These are phyloP conservation scores for Tamias sibiricus DNA, from an alignment of 2,113 vertebrate species.

Conservation along the genomic window DNA sequence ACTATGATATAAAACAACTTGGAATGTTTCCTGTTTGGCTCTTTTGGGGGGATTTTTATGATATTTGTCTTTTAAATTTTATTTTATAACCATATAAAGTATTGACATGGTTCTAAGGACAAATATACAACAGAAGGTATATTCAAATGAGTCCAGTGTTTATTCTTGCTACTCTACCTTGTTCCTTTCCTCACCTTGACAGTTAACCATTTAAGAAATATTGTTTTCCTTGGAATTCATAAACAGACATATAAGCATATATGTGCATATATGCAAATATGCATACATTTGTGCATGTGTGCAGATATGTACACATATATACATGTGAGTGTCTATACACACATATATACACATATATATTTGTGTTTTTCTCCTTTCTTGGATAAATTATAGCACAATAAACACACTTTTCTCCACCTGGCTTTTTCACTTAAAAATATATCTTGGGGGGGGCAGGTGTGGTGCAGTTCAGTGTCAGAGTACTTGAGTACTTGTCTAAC, in stretches of 20 bases:
- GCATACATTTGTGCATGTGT: not conserved
- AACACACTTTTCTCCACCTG: not conserved
- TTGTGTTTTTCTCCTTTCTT: not conserved
- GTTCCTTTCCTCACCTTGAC: not conserved
- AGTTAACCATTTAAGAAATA: not conserved
- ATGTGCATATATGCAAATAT: not conserved
- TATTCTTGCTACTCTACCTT: not conserved
- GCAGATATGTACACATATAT: not conserved
- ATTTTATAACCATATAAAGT: constrained; percentile 17
- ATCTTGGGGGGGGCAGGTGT: not conserved
- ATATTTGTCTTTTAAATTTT: not conserved
- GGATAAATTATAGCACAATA: not conserved
- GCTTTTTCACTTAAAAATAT: not conserved
- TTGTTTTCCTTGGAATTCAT: not conserved
- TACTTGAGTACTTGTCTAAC: not conserved
- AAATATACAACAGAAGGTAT: not conserved
- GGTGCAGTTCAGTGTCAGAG: not conserved
- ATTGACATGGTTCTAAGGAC: not conserved
- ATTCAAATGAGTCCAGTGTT: not conserved
- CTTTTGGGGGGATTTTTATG: not conserved
- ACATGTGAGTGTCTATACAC: not conserved
- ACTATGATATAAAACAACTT: not conserved
- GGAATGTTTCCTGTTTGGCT: not conserved
- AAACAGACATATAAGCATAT: not conserved
- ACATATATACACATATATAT: not conserved